Percentiles rank a stretch among this genome's conserved stretches.
Evolutionary conservation across 2,888 invertebrate species (phyloP).

Genomic region (Aromia moschata): DNA sequence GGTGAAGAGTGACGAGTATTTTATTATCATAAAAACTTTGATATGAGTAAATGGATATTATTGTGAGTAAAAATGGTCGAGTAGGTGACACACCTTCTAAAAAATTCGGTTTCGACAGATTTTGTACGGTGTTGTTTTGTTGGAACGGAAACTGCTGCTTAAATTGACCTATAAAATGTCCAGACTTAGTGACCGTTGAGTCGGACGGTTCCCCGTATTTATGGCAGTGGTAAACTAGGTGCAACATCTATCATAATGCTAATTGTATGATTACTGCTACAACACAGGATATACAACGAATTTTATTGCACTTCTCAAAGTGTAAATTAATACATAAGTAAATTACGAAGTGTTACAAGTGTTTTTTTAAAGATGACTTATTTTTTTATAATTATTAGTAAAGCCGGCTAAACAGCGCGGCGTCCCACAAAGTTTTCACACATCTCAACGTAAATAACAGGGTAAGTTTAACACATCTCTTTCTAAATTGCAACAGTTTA

Average conservation of each 20-base stretch:
- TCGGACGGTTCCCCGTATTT: conserved; percentile 19
- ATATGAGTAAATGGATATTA: conserved; percentile 28
- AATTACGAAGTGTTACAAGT: no score
- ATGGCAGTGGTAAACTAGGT: conserved; percentile 15
- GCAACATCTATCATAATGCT: neutral
- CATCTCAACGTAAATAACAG: no score
- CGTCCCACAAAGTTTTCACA: no score
- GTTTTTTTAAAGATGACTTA: no score
- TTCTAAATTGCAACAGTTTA: no score
- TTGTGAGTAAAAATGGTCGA: conserved; percentile 32
- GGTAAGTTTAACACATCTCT: no score
- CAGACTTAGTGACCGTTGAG: neutral
- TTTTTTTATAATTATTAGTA: no score
- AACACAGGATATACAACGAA: no score
- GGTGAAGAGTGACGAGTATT: conserved; percentile 23
- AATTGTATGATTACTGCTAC: no score
- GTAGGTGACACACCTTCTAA: conserved; percentile 29
- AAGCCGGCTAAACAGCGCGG: no score
- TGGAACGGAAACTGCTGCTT: conserved; percentile 15
- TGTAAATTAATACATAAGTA: no score
- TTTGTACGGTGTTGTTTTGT: conserved; percentile 15
- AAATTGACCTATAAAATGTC: conserved; percentile 13
- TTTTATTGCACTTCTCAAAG: no score
- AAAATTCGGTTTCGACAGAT: neutral
- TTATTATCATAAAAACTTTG: conserved; percentile 21